Conservation (phyloP, 2,113 vertebrate species). For the Porphyrio hochstetteri region DNA sequence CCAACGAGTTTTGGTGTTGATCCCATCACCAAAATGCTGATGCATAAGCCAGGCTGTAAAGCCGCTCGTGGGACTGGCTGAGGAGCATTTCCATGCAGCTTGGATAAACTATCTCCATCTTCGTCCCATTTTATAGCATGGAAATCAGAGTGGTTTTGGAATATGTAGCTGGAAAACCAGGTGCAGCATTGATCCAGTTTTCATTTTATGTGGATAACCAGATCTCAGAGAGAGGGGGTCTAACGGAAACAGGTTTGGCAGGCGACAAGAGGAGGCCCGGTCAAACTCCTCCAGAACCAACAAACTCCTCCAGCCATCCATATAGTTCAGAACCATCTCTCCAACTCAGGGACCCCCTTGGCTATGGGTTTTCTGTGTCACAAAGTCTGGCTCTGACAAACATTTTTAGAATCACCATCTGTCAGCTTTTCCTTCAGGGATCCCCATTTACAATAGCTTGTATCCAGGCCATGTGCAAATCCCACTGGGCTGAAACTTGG, state of each 20-base stretch:
- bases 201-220: slow-evolving; percentile 22
- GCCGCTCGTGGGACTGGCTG: rapidly evolving
- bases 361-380: slow-evolving; percentile 65
- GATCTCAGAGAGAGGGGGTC: neutral
- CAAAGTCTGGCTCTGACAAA: slow-evolving; percentile 68
- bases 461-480: slow-evolving; percentile 69
- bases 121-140: neutral
- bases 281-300: slow-evolving; percentile 29
- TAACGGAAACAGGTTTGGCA: neutral
- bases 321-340: slow-evolving; percentile 36
- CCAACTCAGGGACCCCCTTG: slow-evolving; percentile 57
- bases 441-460: slow-evolving; percentile 69
- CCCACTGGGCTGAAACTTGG: slow-evolving; percentile 71
- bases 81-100: neutral
- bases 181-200: slow-evolving; percentile 22
- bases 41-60: neutral
- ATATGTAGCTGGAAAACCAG: slow-evolving; percentile 38
- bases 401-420: slow-evolving; percentile 67
- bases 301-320: neutral
- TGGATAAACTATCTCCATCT: neutral
- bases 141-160: slow-evolving; percentile 5
- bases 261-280: neutral
- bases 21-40: neutral
- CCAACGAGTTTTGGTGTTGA: neutral
- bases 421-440: slow-evolving; percentile 69